Evolutionary conservation across 2,888 invertebrate species (phyloP).

Genomic region (Megaustenia siamemsis): DNA sequence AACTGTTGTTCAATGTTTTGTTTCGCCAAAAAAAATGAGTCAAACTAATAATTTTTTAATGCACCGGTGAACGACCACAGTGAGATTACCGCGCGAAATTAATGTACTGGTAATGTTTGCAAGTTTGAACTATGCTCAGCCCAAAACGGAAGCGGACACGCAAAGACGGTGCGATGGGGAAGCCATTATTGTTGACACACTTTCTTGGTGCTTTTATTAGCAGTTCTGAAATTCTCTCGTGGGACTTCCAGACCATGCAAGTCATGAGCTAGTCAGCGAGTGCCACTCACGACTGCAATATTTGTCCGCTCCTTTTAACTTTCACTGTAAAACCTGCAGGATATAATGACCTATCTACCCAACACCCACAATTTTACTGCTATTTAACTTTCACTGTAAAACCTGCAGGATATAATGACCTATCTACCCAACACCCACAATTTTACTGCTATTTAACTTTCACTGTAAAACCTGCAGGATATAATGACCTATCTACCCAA

Average conservation of each 20-base stretch:
- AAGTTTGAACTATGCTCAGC: neutral
- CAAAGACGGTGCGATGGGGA: conserved; percentile 11
- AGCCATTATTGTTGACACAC: conserved; percentile 29
- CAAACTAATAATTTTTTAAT: too few relatives aligned
- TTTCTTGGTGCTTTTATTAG: conserved; percentile 20
- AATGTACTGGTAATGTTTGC: neutral
- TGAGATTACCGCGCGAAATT: neutral
- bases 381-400: too few relatives aligned
- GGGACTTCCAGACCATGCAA: neutral
- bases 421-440: too few relatives aligned
- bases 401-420: too few relatives aligned
- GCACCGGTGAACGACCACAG: neutral
- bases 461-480: too few relatives aligned
- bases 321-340: too few relatives aligned
- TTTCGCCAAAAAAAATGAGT: too few relatives aligned
- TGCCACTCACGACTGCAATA: conserved; percentile 32
- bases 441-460: too few relatives aligned
- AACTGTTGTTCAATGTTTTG: too few relatives aligned
- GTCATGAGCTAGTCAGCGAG: conserved; percentile 28
- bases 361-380: too few relatives aligned
- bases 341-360: too few relatives aligned
- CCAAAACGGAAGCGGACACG: conserved; percentile 3
- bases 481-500: too few relatives aligned
- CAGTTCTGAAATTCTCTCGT: neutral
- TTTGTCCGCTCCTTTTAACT: conserved; percentile 44